A percentile compares a stretch with the other conserved stretches of the same genome.
Evolutionary conservation across 2,113 vertebrate genomes (phyloP).

Genomic region (Platysteira castanea): DNA sequence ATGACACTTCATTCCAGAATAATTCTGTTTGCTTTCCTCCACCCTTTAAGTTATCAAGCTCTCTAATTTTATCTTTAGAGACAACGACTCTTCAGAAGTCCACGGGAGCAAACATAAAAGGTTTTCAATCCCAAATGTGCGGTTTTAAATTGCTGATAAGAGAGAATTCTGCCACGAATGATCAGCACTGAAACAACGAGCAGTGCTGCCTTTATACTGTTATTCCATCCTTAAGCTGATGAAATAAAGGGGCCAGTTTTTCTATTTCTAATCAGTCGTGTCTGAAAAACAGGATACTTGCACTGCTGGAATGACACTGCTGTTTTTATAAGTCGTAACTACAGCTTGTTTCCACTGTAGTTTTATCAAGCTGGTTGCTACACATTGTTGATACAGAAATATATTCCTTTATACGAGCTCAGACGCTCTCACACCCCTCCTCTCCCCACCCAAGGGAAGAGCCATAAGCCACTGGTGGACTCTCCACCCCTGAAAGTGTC

Average conservation of each 20-base stretch:
- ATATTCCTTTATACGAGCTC: not conserved
- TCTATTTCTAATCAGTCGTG: not conserved
- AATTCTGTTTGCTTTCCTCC: constrained; percentile 12
- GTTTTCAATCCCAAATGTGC: not conserved
- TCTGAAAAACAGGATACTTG: constrained; percentile 45
- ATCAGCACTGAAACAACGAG: not conserved
- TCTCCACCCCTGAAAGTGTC: not conserved
- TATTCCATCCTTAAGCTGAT: not conserved
- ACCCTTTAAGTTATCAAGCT: not conserved
- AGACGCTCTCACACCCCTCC: fast-evolving
- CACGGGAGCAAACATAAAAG: not conserved
- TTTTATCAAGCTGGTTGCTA: not conserved
- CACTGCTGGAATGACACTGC: constrained; percentile 6
- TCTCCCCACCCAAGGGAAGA: not conserved
- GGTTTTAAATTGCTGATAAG: constrained; percentile 16
- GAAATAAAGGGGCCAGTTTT: not conserved
- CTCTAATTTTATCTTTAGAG: constrained; percentile 41
- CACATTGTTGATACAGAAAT: not conserved
- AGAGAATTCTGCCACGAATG: not conserved
- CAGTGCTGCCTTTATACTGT: not conserved
- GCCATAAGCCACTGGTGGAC: not conserved
- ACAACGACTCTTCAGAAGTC: not conserved
- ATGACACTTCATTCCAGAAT: not conserved
- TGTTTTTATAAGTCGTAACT: not conserved
- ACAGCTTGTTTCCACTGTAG: not conserved